Evolutionary conservation across 2,888 invertebrate genomes (phyloP).

Genomic region (Drosophila leonis): DNA sequence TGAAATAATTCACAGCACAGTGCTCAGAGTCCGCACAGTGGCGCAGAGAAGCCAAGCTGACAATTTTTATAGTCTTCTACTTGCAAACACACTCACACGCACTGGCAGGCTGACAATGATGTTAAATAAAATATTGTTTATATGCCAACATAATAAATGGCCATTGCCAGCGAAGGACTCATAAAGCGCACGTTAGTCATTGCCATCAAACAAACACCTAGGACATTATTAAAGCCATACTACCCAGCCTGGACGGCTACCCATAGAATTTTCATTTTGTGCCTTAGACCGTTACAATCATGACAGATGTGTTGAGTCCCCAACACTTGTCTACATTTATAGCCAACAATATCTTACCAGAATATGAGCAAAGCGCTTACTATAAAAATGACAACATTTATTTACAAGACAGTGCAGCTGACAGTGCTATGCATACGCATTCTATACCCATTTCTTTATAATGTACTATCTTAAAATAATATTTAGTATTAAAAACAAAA

Average conservation of each 20-base stretch:
- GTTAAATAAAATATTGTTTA: slow-evolving; percentile 82
- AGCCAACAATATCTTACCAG: background rate
- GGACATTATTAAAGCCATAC: slow-evolving; percentile 55
- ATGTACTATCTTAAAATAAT: background rate
- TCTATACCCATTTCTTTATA: background rate
- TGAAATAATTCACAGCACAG: slow-evolving; percentile 76
- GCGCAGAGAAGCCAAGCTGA: slow-evolving; percentile 70
- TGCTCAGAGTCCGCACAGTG: slow-evolving; percentile 35
- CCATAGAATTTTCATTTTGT: slow-evolving; percentile 13
- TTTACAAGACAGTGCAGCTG: background rate
- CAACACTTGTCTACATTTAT: slow-evolving; percentile 3
- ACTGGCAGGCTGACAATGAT: slow-evolving; percentile 65
- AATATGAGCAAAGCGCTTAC: background rate
- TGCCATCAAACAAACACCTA: slow-evolving; percentile 67
- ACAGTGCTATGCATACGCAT: background rate
- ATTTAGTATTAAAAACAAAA: background rate
- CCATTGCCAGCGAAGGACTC: slow-evolving; percentile 60
- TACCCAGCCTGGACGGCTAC: background rate
- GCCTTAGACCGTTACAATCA: slow-evolving; percentile 68
- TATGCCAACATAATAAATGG: slow-evolving; percentile 79
- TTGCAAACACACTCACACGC: slow-evolving; percentile 13
- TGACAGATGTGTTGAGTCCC: slow-evolving; percentile 63
- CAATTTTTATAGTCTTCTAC: slow-evolving; percentile 76
- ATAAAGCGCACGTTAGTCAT: slow-evolving; percentile 64
- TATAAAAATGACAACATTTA: background rate